Evolutionary conservation across 2,113 vertebrate species (phyloP).

Genomic region (Phainopepla nitens): DNA sequence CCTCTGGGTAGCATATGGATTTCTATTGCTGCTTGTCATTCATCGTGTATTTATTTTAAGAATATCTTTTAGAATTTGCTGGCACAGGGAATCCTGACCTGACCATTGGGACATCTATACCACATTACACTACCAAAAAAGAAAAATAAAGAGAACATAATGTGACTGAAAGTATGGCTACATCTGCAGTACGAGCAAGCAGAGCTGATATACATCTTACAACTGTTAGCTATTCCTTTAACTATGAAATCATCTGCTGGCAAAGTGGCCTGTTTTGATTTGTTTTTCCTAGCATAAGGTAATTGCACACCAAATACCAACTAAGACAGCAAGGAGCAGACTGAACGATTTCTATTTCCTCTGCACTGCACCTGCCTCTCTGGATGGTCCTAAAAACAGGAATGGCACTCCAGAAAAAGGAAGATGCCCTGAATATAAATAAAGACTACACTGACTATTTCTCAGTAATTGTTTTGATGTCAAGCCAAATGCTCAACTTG

Average conservation of each 20-base stretch:
- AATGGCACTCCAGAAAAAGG: not conserved
- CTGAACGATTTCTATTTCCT: not conserved
- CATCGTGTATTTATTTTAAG: not conserved
- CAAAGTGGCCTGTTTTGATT: not conserved
- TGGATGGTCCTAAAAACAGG: not conserved
- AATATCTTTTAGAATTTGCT: not conserved
- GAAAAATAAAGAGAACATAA: not conserved
- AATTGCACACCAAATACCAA: not conserved
- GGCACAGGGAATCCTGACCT: not conserved
- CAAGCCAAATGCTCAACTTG: not conserved
- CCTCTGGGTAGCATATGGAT: not conserved
- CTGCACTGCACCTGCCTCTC: not conserved
- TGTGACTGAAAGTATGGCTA: not conserved
- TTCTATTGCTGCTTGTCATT: not conserved
- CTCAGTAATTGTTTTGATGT: not conserved
- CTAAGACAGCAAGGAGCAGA: not conserved
- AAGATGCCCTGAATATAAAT: not conserved
- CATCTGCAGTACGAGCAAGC: not conserved
- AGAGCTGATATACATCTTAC: not conserved
- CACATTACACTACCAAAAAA: not conserved
- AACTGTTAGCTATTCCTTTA: not conserved
- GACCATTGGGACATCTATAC: not conserved
- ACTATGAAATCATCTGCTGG: not conserved
- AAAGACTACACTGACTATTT: not conserved
- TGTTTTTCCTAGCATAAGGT: not conserved